Conservation (phyloP, 2,797 vertebrate species). For the Lates japonicus region DNA sequence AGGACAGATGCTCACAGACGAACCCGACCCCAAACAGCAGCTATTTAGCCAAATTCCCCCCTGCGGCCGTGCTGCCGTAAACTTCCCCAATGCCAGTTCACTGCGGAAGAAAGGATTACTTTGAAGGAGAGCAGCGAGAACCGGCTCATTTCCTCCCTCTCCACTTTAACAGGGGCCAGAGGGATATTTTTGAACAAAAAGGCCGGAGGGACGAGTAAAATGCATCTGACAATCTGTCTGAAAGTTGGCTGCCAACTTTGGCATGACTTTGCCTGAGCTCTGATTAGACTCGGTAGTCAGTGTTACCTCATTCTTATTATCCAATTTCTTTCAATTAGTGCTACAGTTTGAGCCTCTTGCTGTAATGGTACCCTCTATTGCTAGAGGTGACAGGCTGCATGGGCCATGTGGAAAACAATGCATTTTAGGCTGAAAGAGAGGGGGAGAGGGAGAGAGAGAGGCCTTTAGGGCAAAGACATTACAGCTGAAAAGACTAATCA, state of each 20-base stretch:
- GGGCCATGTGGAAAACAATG: constrained; percentile 24
- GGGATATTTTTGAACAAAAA: constrained; percentile 15
- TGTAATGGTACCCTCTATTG: constrained; percentile 11
- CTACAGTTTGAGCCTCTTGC: constrained; percentile 23
- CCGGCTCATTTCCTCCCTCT: constrained; percentile 25
- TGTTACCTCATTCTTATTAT: constrained; percentile 39
- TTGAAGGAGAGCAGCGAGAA: constrained; percentile 30
- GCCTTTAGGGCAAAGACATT: constrained; percentile 27
- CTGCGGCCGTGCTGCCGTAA: background rate
- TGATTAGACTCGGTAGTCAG: constrained; percentile 25
- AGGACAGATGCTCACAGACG: constrained; percentile 46
- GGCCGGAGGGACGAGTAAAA: background rate
- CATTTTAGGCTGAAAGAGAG: background rate
- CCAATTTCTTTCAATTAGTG: constrained; percentile 51
- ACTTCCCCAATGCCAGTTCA: constrained; percentile 29
- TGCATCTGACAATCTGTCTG: constrained; percentile 37
- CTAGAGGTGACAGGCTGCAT: constrained; percentile 25
- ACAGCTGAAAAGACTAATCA: constrained; percentile 49
- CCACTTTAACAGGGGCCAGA: background rate
- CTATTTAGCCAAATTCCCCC: constrained; percentile 40
- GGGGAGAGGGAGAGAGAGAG: background rate
- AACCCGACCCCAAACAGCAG: constrained; percentile 25
- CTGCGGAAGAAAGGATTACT: constrained; percentile 41
- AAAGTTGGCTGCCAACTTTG: constrained; percentile 44
- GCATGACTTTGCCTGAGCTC: constrained; percentile 24